Conservation (phyloP, 1,140 invertebrate species). For the Drosophila jambulina region DNA sequence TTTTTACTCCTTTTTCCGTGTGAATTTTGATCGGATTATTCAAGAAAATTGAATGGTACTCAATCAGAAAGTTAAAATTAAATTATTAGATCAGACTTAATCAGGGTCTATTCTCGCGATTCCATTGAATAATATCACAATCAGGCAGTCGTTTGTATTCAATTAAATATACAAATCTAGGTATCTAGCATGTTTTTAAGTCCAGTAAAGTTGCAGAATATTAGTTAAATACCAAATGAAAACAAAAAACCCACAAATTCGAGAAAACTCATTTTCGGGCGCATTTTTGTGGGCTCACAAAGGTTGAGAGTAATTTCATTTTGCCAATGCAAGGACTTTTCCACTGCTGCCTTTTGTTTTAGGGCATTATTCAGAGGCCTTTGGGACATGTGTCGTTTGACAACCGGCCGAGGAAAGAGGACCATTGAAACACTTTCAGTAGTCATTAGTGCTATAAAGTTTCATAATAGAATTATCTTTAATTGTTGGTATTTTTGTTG, state of each 20-base stretch:
- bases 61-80: slow-evolving; percentile 3
- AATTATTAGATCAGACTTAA: neutral
- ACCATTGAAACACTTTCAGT: slow-evolving; percentile 2
- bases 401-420: slow-evolving; percentile 4
- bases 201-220: neutral
- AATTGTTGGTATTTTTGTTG: slow-evolving; percentile 20
- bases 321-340: slow-evolving; percentile 21
- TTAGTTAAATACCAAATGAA: neutral
- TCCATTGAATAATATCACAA: no score
- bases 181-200: neutral
- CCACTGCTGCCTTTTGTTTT: slow-evolving; percentile 12
- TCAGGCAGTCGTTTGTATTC: neutral
- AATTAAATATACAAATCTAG: neutral
- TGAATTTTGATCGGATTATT: slow-evolving; percentile 1
- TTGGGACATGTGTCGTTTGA: slow-evolving; percentile 19
- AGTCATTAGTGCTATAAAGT: slow-evolving; percentile 8
- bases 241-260: neutral
- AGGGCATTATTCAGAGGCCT: slow-evolving; percentile 2
- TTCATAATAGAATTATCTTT: slow-evolving; percentile 1
- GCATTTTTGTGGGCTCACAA: slow-evolving; percentile 23
- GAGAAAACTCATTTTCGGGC: slow-evolving; percentile 8
- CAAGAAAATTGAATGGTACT: neutral
- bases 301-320: slow-evolving; percentile 33
- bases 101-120: neutral
- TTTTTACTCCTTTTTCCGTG: neutral